Evolutionary conservation across 2,797 vertebrate species (phyloP), one percentile per base, ranked within the genome.

Genomic region (Gouania willdenowi): DNA sequence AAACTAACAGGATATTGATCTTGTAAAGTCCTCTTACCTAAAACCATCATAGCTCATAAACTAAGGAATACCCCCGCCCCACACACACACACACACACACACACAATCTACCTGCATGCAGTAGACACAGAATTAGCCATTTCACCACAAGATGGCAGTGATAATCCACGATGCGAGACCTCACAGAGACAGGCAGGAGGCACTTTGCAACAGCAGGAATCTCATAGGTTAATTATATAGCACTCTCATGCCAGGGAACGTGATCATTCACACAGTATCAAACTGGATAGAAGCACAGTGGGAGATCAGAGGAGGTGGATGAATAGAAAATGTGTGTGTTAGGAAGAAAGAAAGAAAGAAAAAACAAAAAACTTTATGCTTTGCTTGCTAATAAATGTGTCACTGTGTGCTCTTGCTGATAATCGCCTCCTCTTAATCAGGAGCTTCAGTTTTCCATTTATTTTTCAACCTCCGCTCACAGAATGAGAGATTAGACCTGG

Each of bases 171-270:
- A 20, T 49, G 66, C 23, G 19, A 43, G 51, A n/a, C n/a, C 5
- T 21, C 18, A 2, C 6, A 1, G 23, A 50, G 22, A 34, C 56
- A 55, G 32, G 26, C 45, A 49, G 59, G 43, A 56, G 56, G 71
- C 76, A 83, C 77, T 74, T 81, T 83, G 75, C 77, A 79, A 54
- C 68, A 54, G 68, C 50, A 66, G 64, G 59, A 77, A 66, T 50
- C 59, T 71, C 83, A 60, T 65, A 85, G 82, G 82, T 87, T 87
- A 83, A 88, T 87, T 81, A 85, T 71, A 64, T 45, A 62, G 76
- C 74, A 71, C 81, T 70, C 81, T 84, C 86, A 86, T 87, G 83
- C 65, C 59, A 60, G 62, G 68, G 71, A 88, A 83, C 76, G 77
- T 84, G 86, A 88, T 82, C 76, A 70, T 83, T 84, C 82, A 81